Evolutionary conservation across 2,888 invertebrate genomes (phyloP).

Genomic region (Geophilus truncorum): DNA sequence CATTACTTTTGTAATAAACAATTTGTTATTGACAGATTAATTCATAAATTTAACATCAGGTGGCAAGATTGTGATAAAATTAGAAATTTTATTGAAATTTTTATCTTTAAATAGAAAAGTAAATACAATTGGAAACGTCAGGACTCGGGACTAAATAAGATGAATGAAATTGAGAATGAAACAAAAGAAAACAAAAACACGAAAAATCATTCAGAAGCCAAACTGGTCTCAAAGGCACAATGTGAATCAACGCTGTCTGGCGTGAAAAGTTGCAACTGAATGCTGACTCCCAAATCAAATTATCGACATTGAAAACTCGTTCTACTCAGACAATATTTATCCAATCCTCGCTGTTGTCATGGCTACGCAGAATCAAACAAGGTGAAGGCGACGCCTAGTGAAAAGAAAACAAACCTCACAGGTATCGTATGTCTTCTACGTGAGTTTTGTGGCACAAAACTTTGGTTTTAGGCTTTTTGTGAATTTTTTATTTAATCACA

Average conservation of each 20-base stretch:
- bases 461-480: not conserved
- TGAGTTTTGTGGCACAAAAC: not conserved
- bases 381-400: not conserved
- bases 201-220: not conserved
- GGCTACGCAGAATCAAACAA: not conserved
- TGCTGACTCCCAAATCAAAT: conserved; percentile 1
- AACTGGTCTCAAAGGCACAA: not conserved
- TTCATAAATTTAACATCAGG: too few species aligned
- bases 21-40: too few species aligned
- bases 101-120: too few species aligned
- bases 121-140: too few species aligned
- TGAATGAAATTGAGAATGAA: too few species aligned
- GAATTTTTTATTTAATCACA: too few species aligned
- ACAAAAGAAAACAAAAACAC: too few species aligned
- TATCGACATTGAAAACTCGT: conserved; percentile 20
- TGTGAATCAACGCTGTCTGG: not conserved
- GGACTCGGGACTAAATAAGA: too few species aligned
- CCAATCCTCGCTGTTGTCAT: not conserved
- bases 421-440: not conserved
- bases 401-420: not conserved
- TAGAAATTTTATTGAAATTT: too few species aligned
- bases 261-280: not conserved
- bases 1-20: too few species aligned
- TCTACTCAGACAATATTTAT: not conserved
- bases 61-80: too few species aligned